These are phyloP conservation scores for Timema cristinae DNA, from an alignment of 2,888 invertebrate genomes.

Conservation along the genomic window DNA sequence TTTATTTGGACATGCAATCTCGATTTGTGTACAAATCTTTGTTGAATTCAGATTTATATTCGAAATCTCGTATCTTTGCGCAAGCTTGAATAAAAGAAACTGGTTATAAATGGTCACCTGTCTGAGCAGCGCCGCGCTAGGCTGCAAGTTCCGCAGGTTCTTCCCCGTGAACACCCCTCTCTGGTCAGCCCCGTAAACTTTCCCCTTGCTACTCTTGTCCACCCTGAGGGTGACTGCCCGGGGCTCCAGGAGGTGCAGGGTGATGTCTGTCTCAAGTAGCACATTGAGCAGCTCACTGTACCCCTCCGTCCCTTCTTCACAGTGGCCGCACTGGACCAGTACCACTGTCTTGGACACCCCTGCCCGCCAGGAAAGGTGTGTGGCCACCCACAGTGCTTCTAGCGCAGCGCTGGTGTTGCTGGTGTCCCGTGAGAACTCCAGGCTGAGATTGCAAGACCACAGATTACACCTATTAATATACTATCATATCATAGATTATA, in stretches of 20 bases:
- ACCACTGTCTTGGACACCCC: constrained; percentile 48
- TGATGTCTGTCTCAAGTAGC: constrained; percentile 40
- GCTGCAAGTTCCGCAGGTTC: constrained; percentile 34
- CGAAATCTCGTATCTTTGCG: too few relatives aligned
- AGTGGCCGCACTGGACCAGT: constrained; percentile 42
- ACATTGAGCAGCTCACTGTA: constrained; percentile 39
- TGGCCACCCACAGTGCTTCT: constrained; percentile 40
- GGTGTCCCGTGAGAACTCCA: background rate
- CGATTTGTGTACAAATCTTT: too few relatives aligned
- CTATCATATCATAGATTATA: background rate
- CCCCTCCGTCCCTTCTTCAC: constrained; percentile 36
- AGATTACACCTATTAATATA: too few relatives aligned
- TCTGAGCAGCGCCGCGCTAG: constrained; percentile 24
- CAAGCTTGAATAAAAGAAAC: too few relatives aligned
- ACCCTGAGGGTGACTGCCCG: constrained; percentile 35
- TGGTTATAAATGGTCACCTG: constrained; percentile 20
- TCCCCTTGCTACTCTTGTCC: constrained; percentile 28
- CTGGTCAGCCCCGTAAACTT: constrained; percentile 40
- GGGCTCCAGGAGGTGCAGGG: constrained; percentile 40
- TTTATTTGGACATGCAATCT: too few relatives aligned
- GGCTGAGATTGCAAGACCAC: background rate
- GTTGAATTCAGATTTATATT: too few relatives aligned
- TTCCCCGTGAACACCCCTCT: constrained; percentile 41
- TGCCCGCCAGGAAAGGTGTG: constrained; percentile 44
- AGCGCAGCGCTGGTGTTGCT: constrained; percentile 10